These are phyloP conservation scores for Cichlasoma orientale DNA, from an alignment of 2,797 vertebrate genomes.

Conservation along the genomic window DNA sequence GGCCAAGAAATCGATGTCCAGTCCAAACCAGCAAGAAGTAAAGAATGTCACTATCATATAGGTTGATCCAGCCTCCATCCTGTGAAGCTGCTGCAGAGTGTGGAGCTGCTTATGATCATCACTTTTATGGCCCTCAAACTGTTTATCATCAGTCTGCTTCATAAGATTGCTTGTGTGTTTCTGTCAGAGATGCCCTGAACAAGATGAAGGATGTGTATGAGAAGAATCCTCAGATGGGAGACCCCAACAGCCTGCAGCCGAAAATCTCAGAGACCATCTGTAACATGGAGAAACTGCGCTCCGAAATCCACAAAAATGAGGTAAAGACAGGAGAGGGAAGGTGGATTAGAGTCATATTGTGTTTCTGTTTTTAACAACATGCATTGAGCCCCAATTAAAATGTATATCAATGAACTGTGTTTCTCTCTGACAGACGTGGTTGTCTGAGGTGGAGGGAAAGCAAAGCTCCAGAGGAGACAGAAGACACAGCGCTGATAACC, in stretches of 20 bases:
- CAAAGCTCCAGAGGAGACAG: conserved; percentile 89
- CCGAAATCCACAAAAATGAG: conserved; percentile 98
- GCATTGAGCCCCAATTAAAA: not conserved
- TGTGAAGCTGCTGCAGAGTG: too few species aligned
- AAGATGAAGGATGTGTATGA: conserved; percentile 99
- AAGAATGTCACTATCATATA: not conserved
- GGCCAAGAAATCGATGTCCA: not conserved
- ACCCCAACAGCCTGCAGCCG: conserved; percentile 94
- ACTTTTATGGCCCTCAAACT: not conserved
- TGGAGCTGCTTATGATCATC: not conserved
- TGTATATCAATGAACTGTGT: not conserved
- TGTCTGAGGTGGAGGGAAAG: conserved; percentile 97
- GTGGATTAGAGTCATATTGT: not conserved
- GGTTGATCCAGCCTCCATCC: not conserved
- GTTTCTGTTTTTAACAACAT: not conserved
- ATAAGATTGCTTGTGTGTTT: not conserved
- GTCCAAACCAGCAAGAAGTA: not conserved
- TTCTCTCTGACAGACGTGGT: conserved; percentile 85
- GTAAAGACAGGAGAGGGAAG: conserved; percentile 59
- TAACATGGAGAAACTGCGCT: conserved; percentile 95
- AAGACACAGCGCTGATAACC: conserved; percentile 94
- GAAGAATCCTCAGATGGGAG: conserved; percentile 98
- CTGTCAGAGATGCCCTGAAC: conserved; percentile 92
- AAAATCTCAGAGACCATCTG: conserved; percentile 96
- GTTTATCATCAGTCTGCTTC: not conserved